Base-by-base conservation (phyloP, 2,888 invertebrate genomes). In the Gastrophysa polygoni region DNA sequence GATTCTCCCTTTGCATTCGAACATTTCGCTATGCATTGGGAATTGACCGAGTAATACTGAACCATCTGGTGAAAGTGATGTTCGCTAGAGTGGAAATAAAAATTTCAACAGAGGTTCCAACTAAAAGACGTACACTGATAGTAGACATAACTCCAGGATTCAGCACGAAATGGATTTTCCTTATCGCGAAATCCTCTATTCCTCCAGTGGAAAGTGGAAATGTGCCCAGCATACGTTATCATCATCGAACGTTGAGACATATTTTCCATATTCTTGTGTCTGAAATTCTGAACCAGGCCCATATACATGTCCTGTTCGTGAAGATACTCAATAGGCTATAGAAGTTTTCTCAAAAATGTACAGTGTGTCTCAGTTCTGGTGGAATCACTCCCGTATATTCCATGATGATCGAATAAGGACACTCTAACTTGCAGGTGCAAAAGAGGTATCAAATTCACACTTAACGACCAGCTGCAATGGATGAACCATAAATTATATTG, bases 121-220 rank as follows among this genome's bases (percentile, higher is more conserved):
- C 38, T 47, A 51, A 50, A 47, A 56, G 68, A 68, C 68, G 66
- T 63, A 46, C 59, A 68, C 65, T 63, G 65, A 65, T 67, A 67
- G 57, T 59, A 58, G 61, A 67, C 58, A 68, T 65, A 67, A 65
- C 61, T 68, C 61, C 46, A 63, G 67, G 63, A 67, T 68, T 67
- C 58, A 51, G 64, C 55, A 54, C 61, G 64, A 59, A 63, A 68
- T 63, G 64, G 64, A 59, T 65, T 65, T 63, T 63, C 51, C 64
- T 62, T 68, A 68, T 68, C 64, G 52, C 58, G 58, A 57, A 64
- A 62, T 66, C 66, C 63, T 64, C 55, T 64, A 68, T 62, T 49
- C 61, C 57, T 59, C 38, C 56, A 32, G 52, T 57, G 59, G 57
- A 64, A 59, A 58, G 62, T 51, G 48, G 59, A 50, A 60, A 58